Percentiles rank a stretch among this genome's conserved stretches.
These are phyloP conservation scores for Zaprionus davidi DNA, from an alignment of 1,140 invertebrate species.

Conservation along the genomic window DNA sequence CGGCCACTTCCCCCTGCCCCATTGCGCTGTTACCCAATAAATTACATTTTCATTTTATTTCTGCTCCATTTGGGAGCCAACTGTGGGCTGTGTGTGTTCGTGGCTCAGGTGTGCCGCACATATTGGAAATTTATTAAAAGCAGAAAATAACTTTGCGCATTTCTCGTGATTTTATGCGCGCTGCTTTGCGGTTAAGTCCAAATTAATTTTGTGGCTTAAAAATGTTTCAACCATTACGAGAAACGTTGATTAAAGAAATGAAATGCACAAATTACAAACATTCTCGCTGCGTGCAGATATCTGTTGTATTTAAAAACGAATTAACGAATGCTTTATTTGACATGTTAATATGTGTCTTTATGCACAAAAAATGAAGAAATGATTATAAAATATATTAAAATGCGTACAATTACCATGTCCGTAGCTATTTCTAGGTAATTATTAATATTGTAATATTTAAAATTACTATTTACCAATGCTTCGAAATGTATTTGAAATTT, in stretches of 20 bases:
- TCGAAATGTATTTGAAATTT: neutral
- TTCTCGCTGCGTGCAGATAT: neutral
- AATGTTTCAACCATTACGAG: slow-evolving; percentile 12
- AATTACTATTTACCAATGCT: neutral
- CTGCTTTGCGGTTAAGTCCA: slow-evolving; percentile 45
- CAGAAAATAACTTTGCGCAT: slow-evolving; percentile 48
- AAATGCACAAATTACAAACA: slow-evolving; percentile 23
- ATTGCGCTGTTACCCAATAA: slow-evolving; percentile 30
- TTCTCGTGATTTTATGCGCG: slow-evolving; percentile 32
- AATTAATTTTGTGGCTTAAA: slow-evolving; percentile 48
- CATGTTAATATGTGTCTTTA: neutral
- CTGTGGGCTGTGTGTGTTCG: slow-evolving; percentile 8
- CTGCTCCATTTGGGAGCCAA: slow-evolving; percentile 44
- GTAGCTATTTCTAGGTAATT: too few relatives aligned
- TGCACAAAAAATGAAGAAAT: neutral
- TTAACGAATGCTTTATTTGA: neutral
- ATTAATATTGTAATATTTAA: too few relatives aligned
- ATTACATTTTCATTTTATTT: slow-evolving; percentile 73
- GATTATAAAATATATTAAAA: neutral
- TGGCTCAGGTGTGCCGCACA: slow-evolving; percentile 59
- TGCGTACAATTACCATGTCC: too few relatives aligned
- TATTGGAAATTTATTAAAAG: slow-evolving; percentile 66
- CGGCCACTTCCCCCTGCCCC: neutral
- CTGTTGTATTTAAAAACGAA: neutral
- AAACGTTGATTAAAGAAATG: slow-evolving; percentile 36